A percentile compares a stretch with the other conserved stretches of the same genome.
phyloP scores from a whole-genome alignment of 2,888 invertebrate genomes.

The Cryptus viduatorius region DNA sequence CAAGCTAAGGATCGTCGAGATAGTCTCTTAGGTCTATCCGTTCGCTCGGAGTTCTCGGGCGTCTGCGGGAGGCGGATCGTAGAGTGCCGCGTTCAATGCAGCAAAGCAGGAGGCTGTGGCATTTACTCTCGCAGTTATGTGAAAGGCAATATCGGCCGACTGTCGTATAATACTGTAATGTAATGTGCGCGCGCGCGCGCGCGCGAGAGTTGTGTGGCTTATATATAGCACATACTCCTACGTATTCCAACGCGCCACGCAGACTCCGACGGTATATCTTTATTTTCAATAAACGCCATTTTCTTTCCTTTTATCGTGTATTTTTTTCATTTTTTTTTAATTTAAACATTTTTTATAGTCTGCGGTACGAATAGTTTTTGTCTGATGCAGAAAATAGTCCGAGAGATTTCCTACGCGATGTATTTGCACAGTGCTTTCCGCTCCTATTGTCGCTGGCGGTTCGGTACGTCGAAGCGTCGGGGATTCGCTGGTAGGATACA shows the following conservation, averaged over 20 bases:
- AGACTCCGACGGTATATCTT: conserved; percentile 41
- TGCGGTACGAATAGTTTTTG: not conserved
- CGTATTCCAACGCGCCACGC: conserved; percentile 66
- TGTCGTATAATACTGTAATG: conserved; percentile 65
- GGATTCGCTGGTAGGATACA: not conserved
- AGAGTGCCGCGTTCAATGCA: conserved; percentile 70
- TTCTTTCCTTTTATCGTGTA: not conserved
- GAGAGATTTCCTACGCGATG: not conserved
- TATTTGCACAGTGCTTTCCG: not conserved
- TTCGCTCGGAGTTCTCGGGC: conserved; percentile 69
- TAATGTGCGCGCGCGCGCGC: not conserved
- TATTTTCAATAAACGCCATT: not conserved
- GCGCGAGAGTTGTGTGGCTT: conserved; percentile 12
- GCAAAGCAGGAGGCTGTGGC: conserved; percentile 77
- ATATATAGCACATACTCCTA: conserved; percentile 51
- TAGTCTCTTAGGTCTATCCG: conserved; percentile 2
- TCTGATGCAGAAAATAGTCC: not conserved
- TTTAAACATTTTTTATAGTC: no score
- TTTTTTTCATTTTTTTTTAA: not conserved
- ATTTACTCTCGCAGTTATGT: conserved; percentile 84
- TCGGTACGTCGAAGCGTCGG: conserved; percentile 3
- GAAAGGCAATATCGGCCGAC: conserved; percentile 83
- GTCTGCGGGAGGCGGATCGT: conserved; percentile 74
- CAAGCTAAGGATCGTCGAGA: conserved; percentile 74
- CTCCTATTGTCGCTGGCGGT: not conserved